Conservation (phyloP, 2,888 invertebrate genomes). For the Horisme vitalbata region DNA sequence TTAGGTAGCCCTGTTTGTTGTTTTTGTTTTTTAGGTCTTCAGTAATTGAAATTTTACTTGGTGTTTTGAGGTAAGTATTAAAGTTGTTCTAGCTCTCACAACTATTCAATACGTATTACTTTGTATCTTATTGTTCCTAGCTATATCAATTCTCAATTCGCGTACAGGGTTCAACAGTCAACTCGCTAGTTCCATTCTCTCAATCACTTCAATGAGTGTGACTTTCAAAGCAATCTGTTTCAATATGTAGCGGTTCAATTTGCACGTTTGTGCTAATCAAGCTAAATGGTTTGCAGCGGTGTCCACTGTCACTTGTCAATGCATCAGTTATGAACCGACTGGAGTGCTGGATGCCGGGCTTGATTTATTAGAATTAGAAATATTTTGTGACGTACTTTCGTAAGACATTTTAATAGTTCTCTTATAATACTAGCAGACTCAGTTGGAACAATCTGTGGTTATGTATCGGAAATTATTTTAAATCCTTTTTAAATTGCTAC, state of each 20-base stretch:
- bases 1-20: too few species aligned
- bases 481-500: too few species aligned
- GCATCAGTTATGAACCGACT: conserved; percentile 18
- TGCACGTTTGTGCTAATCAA: conserved; percentile 79
- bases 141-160: conserved; percentile 22
- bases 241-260: conserved; percentile 62
- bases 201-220: conserved; percentile 72
- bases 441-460: too few species aligned
- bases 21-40: too few species aligned
- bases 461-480: too few species aligned
- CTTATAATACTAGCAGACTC: too few species aligned
- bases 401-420: too few species aligned
- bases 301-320: conserved; percentile 39
- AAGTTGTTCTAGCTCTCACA: too few species aligned
- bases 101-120: too few species aligned
- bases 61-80: too few species aligned
- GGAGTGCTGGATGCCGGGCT: conserved; percentile 6
- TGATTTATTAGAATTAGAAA: background rate
- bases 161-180: conserved; percentile 37
- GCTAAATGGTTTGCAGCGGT: conserved; percentile 69
- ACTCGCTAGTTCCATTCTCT: conserved; percentile 67
- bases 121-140: background rate
- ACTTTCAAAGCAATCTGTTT: conserved; percentile 69
- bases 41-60: too few species aligned
- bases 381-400: background rate